Conservation (phyloP, 2,888 invertebrate genomes). For the Pseudococcus longispinus region DNA sequence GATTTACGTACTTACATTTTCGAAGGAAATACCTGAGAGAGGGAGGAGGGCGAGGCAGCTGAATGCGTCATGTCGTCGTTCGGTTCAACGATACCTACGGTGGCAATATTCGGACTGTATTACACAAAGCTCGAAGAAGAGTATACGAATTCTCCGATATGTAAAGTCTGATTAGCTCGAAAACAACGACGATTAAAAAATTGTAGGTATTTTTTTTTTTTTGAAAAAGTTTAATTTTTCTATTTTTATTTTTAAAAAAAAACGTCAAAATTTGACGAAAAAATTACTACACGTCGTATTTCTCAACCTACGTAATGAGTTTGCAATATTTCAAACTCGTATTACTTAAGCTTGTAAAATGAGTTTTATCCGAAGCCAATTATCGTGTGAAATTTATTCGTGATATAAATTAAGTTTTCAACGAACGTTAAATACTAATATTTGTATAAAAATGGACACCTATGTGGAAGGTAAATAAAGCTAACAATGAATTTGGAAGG, state of each 20-base stretch:
- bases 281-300: background rate
- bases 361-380: background rate
- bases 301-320: background rate
- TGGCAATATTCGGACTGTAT: too few relatives aligned
- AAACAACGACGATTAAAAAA: background rate
- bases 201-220: background rate
- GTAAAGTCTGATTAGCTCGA: too few relatives aligned
- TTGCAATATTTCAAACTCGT: background rate
- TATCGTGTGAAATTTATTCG: slow-evolving; percentile 4
- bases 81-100: too few relatives aligned
- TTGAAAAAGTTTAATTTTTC: background rate
- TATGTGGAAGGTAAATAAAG: slow-evolving; percentile 8
- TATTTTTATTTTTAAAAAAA: background rate
- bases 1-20: too few relatives aligned
- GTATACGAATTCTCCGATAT: too few relatives aligned
- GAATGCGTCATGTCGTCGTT: too few relatives aligned
- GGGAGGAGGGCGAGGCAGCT: too few relatives aligned
- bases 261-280: background rate
- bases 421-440: background rate
- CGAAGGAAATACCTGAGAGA: too few relatives aligned
- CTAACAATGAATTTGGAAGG: background rate
- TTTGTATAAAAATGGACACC: background rate
- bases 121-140: too few relatives aligned
- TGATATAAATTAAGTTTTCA: slow-evolving; percentile 27
- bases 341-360: background rate